Conservation (phyloP, 2,113 vertebrate genomes). For the Cottus gobio region DNA sequence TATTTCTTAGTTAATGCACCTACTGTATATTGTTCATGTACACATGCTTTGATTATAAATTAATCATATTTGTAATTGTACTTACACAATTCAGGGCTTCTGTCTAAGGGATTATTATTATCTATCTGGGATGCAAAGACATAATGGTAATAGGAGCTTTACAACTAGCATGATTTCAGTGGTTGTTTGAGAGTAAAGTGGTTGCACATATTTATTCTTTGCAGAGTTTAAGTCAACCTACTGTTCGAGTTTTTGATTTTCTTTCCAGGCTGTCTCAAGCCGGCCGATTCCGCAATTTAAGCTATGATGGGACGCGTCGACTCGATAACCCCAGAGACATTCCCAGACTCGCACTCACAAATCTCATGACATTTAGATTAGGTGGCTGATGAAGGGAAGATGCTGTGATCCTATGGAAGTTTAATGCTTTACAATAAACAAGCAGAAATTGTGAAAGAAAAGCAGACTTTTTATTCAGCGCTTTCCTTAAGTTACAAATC, state of each 20-base stretch:
- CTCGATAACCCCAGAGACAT: background rate
- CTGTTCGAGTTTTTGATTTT: background rate
- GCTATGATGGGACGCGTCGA: background rate
- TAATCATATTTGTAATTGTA: background rate
- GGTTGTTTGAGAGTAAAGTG: background rate
- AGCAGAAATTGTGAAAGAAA: background rate
- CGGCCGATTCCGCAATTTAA: background rate
- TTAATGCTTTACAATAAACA: background rate
- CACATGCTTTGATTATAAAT: background rate
- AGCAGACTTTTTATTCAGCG: background rate
- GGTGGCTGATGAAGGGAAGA: slow-evolving; percentile 14
- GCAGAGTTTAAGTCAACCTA: background rate
- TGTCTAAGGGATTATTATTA: background rate
- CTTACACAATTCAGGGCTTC: background rate
- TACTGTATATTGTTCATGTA: background rate
- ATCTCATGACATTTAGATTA: slow-evolving; percentile 41
- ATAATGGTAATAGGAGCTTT: background rate
- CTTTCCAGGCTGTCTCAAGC: background rate
- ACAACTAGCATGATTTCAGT: background rate
- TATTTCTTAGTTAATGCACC: background rate
- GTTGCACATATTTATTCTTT: background rate
- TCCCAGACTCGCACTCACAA: slow-evolving; percentile 3
- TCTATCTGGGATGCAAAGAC: background rate
- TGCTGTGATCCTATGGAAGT: background rate
- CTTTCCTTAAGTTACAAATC: background rate